Evolutionary conservation across 2,888 invertebrate genomes (phyloP), one percentile per base, ranked within the genome.

Genomic region (Dinocampus coccinellae): DNA sequence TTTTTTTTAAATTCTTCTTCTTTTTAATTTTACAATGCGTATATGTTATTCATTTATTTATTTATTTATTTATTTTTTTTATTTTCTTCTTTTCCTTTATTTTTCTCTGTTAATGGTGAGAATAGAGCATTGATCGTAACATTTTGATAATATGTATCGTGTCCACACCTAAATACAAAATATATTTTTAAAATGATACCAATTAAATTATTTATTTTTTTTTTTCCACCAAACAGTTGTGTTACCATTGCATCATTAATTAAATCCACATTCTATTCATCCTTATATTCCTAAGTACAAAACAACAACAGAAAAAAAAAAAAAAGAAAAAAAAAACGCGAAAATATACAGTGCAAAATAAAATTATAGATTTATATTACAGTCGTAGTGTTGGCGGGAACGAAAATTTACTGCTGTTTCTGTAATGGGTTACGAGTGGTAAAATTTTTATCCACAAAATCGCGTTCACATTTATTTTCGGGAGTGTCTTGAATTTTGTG

Each of bases 341-440:
- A n/a, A n/a, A n/a, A n/a, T n/a, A n/a, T n/a, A n/a, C n/a, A n/a
- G n/a, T n/a, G n/a, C n/a, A n/a, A n/a, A n/a, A n/a, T n/a, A n/a
- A n/a, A n/a, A n/a, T n/a, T n/a, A n/a, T n/a, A n/a, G n/a, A n/a
- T n/a, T n/a, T n/a, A n/a, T n/a, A n/a, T 84, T 84, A 84, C 81
- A 78, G 76, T 79, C 39, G 70, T 77, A 69, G 78, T 70, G 71
- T 22, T 36, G 61, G 77, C 78, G 80, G 82, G 82, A 82, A 83
- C 83, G 83, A 80, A 83, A 83, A 83, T 84, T 84, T 84, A 84
- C 80, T 81, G 76, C 81, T 74, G 66, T 69, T 22, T 9, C 62
- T 58, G n/a, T 33, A 16, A 16, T 53, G n/a, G 16, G 29, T n/a
- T n/a, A 34, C 26, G 39, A 67, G 72, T 68, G 79, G 75, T 76